These are phyloP conservation scores for Porites lobata DNA, from an alignment of 92 coral and sea anemone genomes.

Conservation along the genomic window DNA sequence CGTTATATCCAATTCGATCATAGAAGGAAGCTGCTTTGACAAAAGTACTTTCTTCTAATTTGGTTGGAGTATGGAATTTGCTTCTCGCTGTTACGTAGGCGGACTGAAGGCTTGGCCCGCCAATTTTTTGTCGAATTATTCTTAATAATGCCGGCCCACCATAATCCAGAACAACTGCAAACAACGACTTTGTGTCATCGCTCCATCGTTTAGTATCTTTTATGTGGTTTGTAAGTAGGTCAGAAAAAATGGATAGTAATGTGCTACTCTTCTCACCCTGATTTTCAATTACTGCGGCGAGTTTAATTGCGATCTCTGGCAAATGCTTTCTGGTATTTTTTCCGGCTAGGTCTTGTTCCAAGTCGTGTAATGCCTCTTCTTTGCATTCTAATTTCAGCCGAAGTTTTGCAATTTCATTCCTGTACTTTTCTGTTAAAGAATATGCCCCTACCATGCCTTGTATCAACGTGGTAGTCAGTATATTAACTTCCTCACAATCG, in stretches of 20 bases:
- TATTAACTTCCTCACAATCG: neutral
- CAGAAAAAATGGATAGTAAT: neutral
- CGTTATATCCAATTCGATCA: neutral
- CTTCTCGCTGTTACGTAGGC: constrained; percentile 19
- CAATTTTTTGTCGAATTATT: constrained; percentile 6
- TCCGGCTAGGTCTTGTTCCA: neutral
- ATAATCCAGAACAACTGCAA: neutral
- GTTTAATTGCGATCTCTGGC: constrained; percentile 4
- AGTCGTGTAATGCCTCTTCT: constrained; percentile 3
- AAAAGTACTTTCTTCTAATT: neutral
- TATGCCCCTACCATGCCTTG: constrained; percentile 14
- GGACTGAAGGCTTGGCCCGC: constrained; percentile 35
- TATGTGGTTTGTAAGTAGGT: neutral
- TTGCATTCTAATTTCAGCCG: no score
- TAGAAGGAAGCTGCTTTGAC: constrained; percentile 6
- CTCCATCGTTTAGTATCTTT: neutral
- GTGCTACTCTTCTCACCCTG: constrained; percentile 19
- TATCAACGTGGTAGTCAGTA: neutral
- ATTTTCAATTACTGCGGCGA: constrained; percentile 1
- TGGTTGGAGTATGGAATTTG: constrained; percentile 5
- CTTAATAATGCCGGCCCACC: constrained; percentile 31
- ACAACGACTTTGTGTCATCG: no score
- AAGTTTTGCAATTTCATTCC: constrained; percentile 10
- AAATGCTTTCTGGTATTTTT: neutral
- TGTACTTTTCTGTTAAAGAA: constrained; percentile 13